These are phyloP conservation scores for Leptinotarsa juncta DNA, from an alignment of 2,888 invertebrate species.

Conservation along the genomic window DNA sequence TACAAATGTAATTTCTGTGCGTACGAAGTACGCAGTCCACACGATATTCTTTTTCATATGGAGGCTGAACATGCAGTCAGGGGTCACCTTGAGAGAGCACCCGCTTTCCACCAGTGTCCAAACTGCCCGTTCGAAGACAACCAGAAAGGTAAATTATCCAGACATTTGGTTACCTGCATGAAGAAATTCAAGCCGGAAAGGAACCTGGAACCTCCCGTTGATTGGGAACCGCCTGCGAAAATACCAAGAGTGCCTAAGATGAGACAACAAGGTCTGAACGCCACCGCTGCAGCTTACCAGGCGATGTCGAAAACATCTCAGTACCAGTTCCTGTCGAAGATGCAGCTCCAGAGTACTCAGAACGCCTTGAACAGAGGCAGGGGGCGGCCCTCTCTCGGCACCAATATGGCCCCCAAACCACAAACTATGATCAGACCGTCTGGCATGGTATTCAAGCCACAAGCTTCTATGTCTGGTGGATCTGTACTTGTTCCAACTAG, in stretches of 20 bases:
- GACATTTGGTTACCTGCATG: constrained; percentile 88
- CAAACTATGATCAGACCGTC: constrained; percentile 59
- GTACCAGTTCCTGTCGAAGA: constrained; percentile 60
- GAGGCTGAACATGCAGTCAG: constrained; percentile 88
- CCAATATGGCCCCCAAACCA: constrained; percentile 47
- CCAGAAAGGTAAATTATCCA: constrained; percentile 88
- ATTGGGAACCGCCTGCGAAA: constrained; percentile 95
- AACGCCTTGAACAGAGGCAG: constrained; percentile 56
- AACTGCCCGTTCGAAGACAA: constrained; percentile 96
- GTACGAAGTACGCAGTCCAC: constrained; percentile 77
- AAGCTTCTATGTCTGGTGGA: constrained; percentile 69
- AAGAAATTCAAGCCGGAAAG: constrained; percentile 90
- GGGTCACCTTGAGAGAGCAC: constrained; percentile 85
- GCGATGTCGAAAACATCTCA: constrained; percentile 66
- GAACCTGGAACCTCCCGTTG: constrained; percentile 87
- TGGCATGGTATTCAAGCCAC: constrained; percentile 79
- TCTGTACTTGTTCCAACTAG: constrained; percentile 71
- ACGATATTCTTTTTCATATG: constrained; percentile 92
- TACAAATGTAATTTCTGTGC: constrained; percentile 75
- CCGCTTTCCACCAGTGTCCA: constrained; percentile 90
- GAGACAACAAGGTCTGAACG: constrained; percentile 60
- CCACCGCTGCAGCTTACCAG: constrained; percentile 66
- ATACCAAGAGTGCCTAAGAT: constrained; percentile 78
- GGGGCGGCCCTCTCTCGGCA: constrained; percentile 60
- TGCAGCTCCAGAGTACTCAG: constrained; percentile 58